Percentiles rank a stretch among this genome's conserved stretches.
phyloP scores from a whole-genome alignment of 2,113 vertebrate species.

The Erythrocercus mccallii region DNA sequence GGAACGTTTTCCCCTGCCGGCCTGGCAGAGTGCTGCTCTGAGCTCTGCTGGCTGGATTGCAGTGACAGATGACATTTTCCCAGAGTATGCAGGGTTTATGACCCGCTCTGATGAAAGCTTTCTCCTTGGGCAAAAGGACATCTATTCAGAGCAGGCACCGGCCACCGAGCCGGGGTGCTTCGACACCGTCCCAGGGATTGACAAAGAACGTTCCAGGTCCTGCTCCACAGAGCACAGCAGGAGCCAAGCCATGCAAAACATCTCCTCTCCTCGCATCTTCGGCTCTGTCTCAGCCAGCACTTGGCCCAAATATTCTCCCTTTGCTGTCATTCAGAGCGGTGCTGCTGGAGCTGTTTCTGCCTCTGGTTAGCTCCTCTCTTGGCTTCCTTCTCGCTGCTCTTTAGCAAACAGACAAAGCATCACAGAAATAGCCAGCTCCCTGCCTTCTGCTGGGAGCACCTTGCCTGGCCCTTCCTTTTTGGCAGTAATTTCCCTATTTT shows the following conservation, averaged over 20 bases:
- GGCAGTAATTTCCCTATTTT: neutral
- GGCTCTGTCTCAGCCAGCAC: neutral
- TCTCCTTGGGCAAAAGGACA: constrained; percentile 24
- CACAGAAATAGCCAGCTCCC: neutral
- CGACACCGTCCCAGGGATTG: neutral
- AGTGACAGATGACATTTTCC: constrained; percentile 28
- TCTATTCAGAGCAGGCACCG: neutral
- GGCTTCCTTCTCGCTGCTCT: neutral
- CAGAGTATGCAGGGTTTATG: neutral
- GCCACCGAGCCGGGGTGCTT: neutral
- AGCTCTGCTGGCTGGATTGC: neutral
- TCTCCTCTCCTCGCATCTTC: neutral
- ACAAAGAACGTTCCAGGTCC: neutral
- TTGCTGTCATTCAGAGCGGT: neutral
- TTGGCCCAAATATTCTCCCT: neutral
- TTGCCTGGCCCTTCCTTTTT: neutral
- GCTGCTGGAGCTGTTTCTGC: neutral
- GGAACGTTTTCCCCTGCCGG: neutral
- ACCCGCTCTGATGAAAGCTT: neutral
- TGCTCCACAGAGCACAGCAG: neutral
- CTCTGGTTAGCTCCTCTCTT: neutral
- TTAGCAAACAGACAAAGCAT: neutral
- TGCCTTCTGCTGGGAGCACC: neutral
- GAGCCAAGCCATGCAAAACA: neutral
- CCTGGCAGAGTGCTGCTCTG: neutral